Evolutionary conservation across 2,888 invertebrate species (phyloP).

Genomic region (Torymus texanus): DNA sequence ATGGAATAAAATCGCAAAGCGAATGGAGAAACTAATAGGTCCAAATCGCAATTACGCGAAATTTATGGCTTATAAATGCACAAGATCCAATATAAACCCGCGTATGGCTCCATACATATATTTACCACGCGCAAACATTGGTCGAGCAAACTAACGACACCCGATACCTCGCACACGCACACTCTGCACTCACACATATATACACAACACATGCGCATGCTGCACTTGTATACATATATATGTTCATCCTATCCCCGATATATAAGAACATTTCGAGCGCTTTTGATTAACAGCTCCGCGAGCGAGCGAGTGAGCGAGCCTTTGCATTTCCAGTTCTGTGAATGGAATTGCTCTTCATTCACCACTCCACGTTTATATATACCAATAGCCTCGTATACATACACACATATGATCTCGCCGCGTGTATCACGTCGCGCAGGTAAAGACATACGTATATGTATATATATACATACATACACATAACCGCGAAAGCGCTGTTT

Average conservation of each 20-base stretch:
- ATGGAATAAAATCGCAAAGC: neutral
- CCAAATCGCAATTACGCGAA: conserved; percentile 40
- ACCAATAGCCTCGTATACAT: too few relatives aligned
- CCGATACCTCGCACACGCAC: conserved; percentile 21
- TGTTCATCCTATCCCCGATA: neutral
- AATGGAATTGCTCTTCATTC: conserved; percentile 10
- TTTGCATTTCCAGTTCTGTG: conserved; percentile 19
- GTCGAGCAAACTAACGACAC: conserved; percentile 39
- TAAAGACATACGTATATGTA: too few relatives aligned
- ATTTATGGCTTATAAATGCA: conserved; percentile 46
- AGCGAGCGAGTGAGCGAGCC: neutral
- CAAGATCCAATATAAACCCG: conserved; percentile 8
- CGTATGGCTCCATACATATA: neutral
- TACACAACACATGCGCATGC: too few relatives aligned
- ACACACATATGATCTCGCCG: too few relatives aligned
- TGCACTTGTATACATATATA: too few relatives aligned
- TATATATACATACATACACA: too few relatives aligned
- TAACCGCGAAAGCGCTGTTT: too few relatives aligned
- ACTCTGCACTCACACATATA: neutral
- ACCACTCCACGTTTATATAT: neutral
- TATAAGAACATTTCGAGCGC: conserved; percentile 35
- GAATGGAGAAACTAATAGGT: neutral
- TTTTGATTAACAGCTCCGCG: conserved; percentile 30
- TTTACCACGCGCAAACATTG: conserved; percentile 32
- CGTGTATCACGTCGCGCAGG: too few relatives aligned